Conservation (phyloP, 2,888 invertebrate species). For the Notocelia uddmanniana region DNA sequence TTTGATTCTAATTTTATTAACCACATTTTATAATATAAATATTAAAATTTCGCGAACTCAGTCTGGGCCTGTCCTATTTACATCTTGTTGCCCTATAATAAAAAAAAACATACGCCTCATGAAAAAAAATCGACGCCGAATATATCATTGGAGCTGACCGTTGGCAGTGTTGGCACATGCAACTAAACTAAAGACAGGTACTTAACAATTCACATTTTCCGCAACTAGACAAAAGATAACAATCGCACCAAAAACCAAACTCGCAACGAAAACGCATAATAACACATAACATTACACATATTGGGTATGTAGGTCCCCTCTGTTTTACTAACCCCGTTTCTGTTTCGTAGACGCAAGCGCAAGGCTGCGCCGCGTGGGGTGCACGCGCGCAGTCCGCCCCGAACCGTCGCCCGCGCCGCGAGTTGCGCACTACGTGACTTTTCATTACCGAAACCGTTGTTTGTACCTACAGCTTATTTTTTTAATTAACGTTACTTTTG, state of each 20-base stretch:
- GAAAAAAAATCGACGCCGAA: too few species aligned
- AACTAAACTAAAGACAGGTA: too few species aligned
- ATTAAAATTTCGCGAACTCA: too few species aligned
- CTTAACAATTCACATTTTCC: background rate
- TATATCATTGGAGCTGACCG: too few species aligned
- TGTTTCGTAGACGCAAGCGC: conserved; percentile 62
- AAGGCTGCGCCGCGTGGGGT: conserved; percentile 49
- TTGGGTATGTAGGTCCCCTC: conserved; percentile 43
- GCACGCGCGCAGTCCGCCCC: conserved; percentile 73
- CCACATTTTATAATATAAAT: too few species aligned
- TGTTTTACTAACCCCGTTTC: conserved; percentile 45
- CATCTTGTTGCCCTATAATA: too few species aligned
- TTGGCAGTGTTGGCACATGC: too few species aligned
- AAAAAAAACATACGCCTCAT: too few species aligned
- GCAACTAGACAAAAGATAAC: background rate
- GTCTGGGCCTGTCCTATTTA: too few species aligned
- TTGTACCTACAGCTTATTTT: conserved; percentile 18
- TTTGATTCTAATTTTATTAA: too few species aligned
- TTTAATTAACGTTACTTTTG: background rate
- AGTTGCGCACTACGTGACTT: conserved; percentile 58
- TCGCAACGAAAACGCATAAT: conserved; percentile 40
- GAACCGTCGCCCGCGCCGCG: conserved; percentile 72
- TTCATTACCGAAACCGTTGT: conserved; percentile 28
- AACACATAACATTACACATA: conserved; percentile 39
- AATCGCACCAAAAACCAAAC: conserved; percentile 15